Conservation (phyloP, 2,113 vertebrate species). For the Alectura lathami region DNA sequence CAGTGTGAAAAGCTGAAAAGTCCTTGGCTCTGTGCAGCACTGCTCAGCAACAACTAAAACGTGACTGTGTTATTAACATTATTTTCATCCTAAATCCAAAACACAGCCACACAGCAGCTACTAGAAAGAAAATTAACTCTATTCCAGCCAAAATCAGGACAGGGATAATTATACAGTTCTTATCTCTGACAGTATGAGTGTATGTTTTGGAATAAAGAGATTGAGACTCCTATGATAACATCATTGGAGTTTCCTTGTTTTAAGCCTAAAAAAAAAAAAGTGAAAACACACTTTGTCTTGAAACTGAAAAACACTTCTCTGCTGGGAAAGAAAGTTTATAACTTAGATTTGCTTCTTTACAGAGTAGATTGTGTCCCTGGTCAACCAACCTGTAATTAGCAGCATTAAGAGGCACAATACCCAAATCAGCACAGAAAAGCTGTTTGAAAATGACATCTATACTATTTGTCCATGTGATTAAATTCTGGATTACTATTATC, state of each 20-base stretch:
- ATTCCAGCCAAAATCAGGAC: background rate
- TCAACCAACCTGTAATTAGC: background rate
- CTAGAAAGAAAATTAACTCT: background rate
- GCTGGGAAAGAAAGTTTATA: background rate
- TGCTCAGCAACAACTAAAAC: background rate
- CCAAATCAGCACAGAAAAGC: background rate
- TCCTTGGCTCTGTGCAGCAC: background rate
- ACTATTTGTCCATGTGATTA: slow-evolving; percentile 5
- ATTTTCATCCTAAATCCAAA: background rate
- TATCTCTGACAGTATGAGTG: background rate
- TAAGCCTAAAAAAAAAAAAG: background rate
- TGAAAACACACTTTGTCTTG: background rate
- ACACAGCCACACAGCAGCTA: background rate
- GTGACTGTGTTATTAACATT: background rate
- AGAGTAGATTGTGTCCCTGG: background rate
- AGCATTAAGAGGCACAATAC: background rate
- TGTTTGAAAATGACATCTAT: background rate
- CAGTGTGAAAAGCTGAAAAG: background rate
- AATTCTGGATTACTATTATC: slow-evolving; percentile 40
- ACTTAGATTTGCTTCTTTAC: background rate
- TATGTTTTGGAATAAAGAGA: background rate
- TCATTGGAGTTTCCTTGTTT: background rate
- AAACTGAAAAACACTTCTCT: background rate
- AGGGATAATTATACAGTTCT: background rate
- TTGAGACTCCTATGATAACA: background rate